Base-by-base conservation (phyloP, 2,113 vertebrate species). In the Caretta caretta region DNA sequence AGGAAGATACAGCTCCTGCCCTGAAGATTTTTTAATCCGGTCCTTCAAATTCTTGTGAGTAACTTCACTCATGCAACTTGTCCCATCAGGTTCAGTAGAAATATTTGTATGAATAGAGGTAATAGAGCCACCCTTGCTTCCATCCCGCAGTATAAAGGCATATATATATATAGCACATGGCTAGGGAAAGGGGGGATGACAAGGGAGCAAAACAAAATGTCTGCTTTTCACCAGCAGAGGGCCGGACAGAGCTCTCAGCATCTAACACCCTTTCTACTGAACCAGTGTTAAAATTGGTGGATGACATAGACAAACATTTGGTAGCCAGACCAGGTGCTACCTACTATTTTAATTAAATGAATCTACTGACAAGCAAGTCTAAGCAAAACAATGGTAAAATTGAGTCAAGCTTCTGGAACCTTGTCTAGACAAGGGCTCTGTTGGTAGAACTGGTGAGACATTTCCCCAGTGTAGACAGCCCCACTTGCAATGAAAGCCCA, bases 361-460 rank as follows among this genome's bases (percentile, higher is more conserved):
- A 72, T 19, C 8, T 69, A 38, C 35, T n/a, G 65, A 72, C 35
- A 72, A 72, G 65, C 65, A 20, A 72, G 65, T 38, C 19, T 38
- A 20, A 62, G 78, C 10, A 7, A 0, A 19, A 4, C 72, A 46
- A 25, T 76, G 38, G 11, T 83, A 83, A 29, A 91, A 87, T 69
- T 27, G 5, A 80, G 14, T 19, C 76, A 81, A 79, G 35, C 65
- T 91, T 25, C 80, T 27, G 38, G 69, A 59, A 3, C 42, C 50
- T 88, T 72, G 1, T 9, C 35, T 84, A 10, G 17, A 79, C 5
- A 29, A 12, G 62, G 59, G 79, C 11, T 87, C 46, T 8, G 65
- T 29, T 2, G 17, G 35, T 4, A 80, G 49, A 35, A 1, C 0
- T 83, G 80, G 79, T 2, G 11, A 53, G 50, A 6, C 5, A 5